A percentile compares a stretch with the other conserved stretches of the same genome.
Evolutionary conservation across 2,113 vertebrate species (phyloP).

Genomic region (Forbesichthys agassizii): DNA sequence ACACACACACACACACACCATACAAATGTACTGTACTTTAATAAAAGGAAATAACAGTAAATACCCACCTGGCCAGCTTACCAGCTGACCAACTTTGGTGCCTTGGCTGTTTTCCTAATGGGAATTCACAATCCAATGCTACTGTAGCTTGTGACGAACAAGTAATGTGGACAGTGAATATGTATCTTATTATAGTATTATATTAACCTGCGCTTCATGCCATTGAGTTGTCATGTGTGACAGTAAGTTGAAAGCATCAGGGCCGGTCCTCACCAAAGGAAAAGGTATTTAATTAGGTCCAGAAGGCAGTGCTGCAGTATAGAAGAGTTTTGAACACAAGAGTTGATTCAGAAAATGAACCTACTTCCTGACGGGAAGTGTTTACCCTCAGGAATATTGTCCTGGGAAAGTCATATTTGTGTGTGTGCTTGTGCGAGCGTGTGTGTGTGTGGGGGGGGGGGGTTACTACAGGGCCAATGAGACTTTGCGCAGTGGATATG

Average conservation of each 20-base stretch:
- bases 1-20: not conserved
- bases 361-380: constrained; percentile 50
- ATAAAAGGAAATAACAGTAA: not conserved
- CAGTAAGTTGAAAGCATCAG: not conserved
- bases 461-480: constrained; percentile 1
- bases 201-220: not conserved
- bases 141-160: no score
- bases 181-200: no score
- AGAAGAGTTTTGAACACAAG: not conserved
- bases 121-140: not conserved
- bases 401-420: not conserved
- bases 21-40: not conserved
- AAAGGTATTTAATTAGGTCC: not conserved
- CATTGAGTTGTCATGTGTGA: not conserved
- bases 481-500: not conserved
- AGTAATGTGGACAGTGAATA: not conserved
- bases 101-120: not conserved
- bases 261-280: not conserved
- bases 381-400: constrained; percentile 18
- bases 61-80: not conserved
- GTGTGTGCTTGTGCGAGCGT: not conserved
- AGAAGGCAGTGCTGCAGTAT: not conserved
- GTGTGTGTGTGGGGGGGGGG: not conserved
- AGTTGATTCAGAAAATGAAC: constrained; percentile 21
- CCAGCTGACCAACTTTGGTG: not conserved